These are phyloP conservation scores for Peromyscus attwateri DNA, from an alignment of 2,797 vertebrate species.

Conservation along the genomic window DNA sequence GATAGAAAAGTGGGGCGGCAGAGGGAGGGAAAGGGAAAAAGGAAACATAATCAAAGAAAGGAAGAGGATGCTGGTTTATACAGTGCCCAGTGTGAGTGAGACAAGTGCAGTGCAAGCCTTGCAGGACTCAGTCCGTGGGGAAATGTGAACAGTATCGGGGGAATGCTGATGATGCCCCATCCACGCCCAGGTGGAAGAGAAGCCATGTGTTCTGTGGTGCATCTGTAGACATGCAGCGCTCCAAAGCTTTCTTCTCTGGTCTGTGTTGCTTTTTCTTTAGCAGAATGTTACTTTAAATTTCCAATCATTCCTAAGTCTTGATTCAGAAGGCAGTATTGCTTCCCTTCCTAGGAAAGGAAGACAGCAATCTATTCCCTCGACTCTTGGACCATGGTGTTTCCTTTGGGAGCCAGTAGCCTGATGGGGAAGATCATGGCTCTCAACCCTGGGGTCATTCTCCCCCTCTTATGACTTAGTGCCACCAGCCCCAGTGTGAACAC, in stretches of 20 bases:
- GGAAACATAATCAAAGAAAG: not conserved
- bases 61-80: not conserved
- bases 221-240: not conserved
- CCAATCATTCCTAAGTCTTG: constrained; percentile 40
- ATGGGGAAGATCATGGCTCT: not conserved
- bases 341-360: constrained; percentile 16
- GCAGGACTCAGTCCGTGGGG: not conserved
- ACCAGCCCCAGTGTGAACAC: not conserved
- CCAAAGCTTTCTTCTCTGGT: not conserved
- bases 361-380: not conserved
- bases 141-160: not conserved
- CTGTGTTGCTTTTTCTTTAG: constrained; percentile 19
- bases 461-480: not conserved
- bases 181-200: not conserved
- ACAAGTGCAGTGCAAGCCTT: not conserved
- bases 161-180: not conserved
- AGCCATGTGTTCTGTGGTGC: not conserved
- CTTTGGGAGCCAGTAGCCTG: not conserved
- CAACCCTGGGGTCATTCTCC: not conserved
- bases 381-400: not conserved
- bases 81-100: not conserved
- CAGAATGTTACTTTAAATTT: constrained; percentile 30
- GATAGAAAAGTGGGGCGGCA: not conserved
- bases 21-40: not conserved
- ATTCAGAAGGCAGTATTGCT: constrained; percentile 32